Evolutionary conservation across 1,140 invertebrate species (phyloP).

Genomic region (Brachionus paranguensis): DNA sequence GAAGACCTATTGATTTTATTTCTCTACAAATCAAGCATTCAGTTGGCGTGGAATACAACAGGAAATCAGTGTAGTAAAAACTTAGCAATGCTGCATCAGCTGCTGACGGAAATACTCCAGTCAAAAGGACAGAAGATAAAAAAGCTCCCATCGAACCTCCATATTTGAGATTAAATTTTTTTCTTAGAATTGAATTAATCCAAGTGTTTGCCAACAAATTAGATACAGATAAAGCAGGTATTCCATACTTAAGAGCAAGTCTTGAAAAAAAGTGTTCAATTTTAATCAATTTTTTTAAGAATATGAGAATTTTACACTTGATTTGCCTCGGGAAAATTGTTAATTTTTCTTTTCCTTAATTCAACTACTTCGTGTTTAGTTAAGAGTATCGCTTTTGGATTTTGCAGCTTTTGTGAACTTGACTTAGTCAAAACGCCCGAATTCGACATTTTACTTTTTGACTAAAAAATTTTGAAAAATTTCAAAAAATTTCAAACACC

Average conservation of each 20-base stretch:
- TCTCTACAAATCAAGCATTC: conserved; percentile 26
- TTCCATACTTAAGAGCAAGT: conserved; percentile 19
- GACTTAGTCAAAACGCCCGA: background rate
- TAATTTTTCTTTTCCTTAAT: background rate
- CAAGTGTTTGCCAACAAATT: conserved; percentile 1
- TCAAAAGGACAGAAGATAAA: background rate
- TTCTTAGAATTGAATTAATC: conserved; percentile 1
- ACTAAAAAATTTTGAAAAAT: background rate
- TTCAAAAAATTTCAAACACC: background rate
- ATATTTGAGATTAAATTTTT: conserved; percentile 10
- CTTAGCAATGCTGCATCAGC: background rate
- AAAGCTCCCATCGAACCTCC: background rate
- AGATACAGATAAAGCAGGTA: background rate
- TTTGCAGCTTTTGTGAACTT: background rate
- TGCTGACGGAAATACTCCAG: background rate
- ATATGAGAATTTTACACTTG: background rate
- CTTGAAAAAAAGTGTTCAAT: background rate
- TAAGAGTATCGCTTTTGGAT: background rate
- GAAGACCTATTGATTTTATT: conserved; percentile 16
- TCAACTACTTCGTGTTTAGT: background rate
- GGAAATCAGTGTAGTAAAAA: background rate
- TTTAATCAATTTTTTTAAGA: background rate
- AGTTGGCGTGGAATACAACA: background rate
- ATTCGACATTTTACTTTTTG: background rate
- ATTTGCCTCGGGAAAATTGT: background rate